phyloP scores from a whole-genome alignment of 2,113 vertebrate genomes.

The Diadophis punctatus region DNA sequence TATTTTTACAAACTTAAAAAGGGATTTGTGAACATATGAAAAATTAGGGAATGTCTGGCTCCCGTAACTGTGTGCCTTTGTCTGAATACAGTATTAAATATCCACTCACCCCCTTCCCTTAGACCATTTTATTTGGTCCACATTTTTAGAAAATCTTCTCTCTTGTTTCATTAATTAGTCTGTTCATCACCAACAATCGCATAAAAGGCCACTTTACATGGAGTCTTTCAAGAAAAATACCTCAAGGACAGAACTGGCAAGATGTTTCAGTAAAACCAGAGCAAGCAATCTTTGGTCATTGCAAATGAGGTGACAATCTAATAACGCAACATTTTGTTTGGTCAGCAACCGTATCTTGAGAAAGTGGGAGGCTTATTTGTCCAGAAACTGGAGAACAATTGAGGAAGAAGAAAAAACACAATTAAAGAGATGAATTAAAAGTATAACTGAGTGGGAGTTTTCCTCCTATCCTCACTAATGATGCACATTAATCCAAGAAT shows the following conservation, averaged over 20 bases:
- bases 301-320: slow-evolving; percentile 60
- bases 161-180: slow-evolving; percentile 54
- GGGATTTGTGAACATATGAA: slow-evolving; percentile 60
- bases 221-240: slow-evolving; percentile 47
- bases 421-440: slow-evolving; percentile 38
- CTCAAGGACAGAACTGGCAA: slow-evolving; percentile 40
- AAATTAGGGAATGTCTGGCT: slow-evolving; percentile 57
- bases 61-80: slow-evolving; percentile 47
- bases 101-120: slow-evolving; percentile 37
- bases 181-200: slow-evolving; percentile 37
- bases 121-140: slow-evolving; percentile 54
- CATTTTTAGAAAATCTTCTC: slow-evolving; percentile 42
- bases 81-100: slow-evolving; percentile 60
- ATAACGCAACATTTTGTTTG: slow-evolving; percentile 51
- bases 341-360: slow-evolving; percentile 52
- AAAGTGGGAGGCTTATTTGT: slow-evolving; percentile 16
- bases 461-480: slow-evolving; percentile 38
- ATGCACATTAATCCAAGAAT: slow-evolving; percentile 46
- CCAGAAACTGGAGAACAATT: neutral
- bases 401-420: neutral
- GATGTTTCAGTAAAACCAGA: slow-evolving; percentile 51
- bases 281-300: slow-evolving; percentile 71
- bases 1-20: slow-evolving; percentile 68
- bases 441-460: slow-evolving; percentile 43
- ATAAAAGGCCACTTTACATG: slow-evolving; percentile 57